phyloP scores from a whole-genome alignment of 2,113 vertebrate species.

The Bos javanicus region DNA sequence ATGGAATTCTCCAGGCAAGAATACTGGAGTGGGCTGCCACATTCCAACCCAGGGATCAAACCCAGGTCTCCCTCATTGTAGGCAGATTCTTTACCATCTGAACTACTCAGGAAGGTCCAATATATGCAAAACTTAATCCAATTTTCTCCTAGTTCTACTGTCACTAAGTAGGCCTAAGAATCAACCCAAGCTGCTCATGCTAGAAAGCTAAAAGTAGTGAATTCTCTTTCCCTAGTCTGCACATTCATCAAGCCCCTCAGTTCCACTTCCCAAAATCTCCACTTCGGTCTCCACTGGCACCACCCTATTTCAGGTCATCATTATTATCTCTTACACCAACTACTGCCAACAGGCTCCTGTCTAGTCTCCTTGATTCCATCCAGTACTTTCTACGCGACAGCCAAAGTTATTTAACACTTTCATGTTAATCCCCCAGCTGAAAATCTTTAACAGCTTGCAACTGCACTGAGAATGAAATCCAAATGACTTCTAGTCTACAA shows the following conservation, averaged over 20 bases:
- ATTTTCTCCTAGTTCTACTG: background rate
- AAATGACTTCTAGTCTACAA: background rate
- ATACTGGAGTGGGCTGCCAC: background rate
- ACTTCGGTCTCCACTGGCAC: background rate
- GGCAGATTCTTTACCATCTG: background rate
- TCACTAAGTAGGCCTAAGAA: background rate
- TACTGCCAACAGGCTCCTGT: background rate
- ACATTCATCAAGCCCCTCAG: background rate
- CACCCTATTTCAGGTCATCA: background rate
- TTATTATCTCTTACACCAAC: background rate
- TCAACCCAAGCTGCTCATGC: background rate
- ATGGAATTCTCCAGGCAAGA: background rate
- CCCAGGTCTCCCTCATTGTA: background rate
- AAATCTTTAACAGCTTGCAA: conserved; percentile 13
- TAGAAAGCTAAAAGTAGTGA: background rate
- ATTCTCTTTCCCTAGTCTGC: background rate
- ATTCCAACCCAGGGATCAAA: background rate
- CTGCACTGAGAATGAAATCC: background rate
- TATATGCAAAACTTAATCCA: background rate
- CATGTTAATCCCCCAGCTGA: background rate
- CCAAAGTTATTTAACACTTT: background rate
- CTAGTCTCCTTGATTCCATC: background rate
- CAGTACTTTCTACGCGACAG: background rate
- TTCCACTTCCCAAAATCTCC: background rate
- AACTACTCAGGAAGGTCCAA: background rate